Evolutionary conservation across 2,888 invertebrate species (phyloP).

Genomic region (Pyrgus malvae): DNA sequence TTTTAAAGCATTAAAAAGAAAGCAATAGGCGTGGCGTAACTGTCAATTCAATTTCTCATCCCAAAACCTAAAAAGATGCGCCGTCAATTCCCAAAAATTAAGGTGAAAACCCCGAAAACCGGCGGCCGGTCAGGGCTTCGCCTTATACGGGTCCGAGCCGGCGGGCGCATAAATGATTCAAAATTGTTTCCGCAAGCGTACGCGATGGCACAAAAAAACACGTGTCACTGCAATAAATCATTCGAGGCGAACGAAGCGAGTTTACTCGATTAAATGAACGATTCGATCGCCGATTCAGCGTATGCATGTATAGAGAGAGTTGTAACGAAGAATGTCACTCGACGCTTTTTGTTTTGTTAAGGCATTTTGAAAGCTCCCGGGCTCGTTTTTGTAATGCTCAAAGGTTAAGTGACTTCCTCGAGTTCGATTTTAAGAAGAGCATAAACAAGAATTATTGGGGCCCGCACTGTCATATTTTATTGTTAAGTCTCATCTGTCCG

Average conservation of each 20-base stretch:
- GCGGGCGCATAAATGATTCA: slow-evolving; percentile 77
- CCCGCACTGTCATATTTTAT: slow-evolving; percentile 21
- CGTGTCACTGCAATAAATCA: slow-evolving; percentile 80
- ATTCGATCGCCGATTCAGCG: slow-evolving; percentile 71
- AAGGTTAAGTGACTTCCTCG: slow-evolving; percentile 27
- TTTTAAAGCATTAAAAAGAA: not conserved
- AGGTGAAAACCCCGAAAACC: slow-evolving; percentile 63
- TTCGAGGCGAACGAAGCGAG: slow-evolving; percentile 63
- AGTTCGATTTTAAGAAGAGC: slow-evolving; percentile 27
- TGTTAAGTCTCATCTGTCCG: slow-evolving; percentile 15
- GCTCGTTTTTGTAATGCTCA: slow-evolving; percentile 11
- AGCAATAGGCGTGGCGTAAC: slow-evolving; percentile 13
- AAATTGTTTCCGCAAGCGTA: slow-evolving; percentile 75
- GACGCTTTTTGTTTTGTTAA: slow-evolving; percentile 51
- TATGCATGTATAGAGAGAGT: slow-evolving; percentile 68
- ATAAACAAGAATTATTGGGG: slow-evolving; percentile 25
- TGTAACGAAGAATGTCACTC: slow-evolving; percentile 71
- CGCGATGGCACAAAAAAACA: slow-evolving; percentile 62
- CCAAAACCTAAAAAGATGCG: slow-evolving; percentile 49
- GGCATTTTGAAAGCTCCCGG: slow-evolving; percentile 27
- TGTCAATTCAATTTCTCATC: slow-evolving; percentile 63
- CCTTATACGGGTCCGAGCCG: slow-evolving; percentile 42
- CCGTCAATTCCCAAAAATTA: slow-evolving; percentile 42
- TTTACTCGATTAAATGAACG: slow-evolving; percentile 76
- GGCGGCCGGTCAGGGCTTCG: slow-evolving; percentile 46